phyloP scores from a whole-genome alignment of 1,140 invertebrate genomes.

The Saxidomus purpurata region DNA sequence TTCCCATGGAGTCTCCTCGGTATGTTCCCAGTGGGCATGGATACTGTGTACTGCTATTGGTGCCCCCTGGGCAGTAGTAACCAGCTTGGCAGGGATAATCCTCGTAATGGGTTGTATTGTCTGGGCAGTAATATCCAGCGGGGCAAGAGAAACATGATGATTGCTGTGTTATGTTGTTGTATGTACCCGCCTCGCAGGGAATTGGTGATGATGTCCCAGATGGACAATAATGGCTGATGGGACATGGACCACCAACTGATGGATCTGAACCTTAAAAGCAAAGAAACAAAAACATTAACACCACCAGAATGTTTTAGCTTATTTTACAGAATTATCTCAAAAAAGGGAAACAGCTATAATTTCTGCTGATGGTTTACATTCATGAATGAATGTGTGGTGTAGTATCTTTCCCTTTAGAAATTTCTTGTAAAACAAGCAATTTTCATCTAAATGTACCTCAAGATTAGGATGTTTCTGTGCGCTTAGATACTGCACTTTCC shows the following conservation, averaged over 20 bases:
- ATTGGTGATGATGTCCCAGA: conserved; percentile 81
- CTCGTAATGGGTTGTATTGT: conserved; percentile 81
- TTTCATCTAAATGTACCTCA: no score
- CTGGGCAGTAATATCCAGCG: conserved; percentile 82
- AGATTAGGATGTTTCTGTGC: no score
- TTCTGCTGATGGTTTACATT: no score
- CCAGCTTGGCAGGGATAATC: conserved; percentile 81
- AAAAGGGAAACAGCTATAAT: no score
- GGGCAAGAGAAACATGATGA: conserved; percentile 80
- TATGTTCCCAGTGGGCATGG: conserved; percentile 83
- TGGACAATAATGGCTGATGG: conserved; percentile 83
- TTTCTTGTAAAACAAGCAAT: no score
- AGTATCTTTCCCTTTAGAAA: no score
- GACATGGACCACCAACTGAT: conserved; percentile 81
- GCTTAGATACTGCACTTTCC: no score
- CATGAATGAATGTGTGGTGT: no score
- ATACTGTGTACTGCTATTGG: conserved; percentile 72
- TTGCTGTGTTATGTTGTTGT: conserved; percentile 81
- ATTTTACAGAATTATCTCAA: no score
- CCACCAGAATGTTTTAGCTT: no score
- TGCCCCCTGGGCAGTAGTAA: conserved; percentile 83
- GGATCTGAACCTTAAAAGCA: conserved; percentile 76
- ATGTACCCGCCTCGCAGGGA: conserved; percentile 82
- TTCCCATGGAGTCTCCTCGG: conserved; percentile 73
- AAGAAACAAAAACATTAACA: no score